Conservation (phyloP, 2,113 vertebrate genomes). For the Hemiprocne comata region DNA sequence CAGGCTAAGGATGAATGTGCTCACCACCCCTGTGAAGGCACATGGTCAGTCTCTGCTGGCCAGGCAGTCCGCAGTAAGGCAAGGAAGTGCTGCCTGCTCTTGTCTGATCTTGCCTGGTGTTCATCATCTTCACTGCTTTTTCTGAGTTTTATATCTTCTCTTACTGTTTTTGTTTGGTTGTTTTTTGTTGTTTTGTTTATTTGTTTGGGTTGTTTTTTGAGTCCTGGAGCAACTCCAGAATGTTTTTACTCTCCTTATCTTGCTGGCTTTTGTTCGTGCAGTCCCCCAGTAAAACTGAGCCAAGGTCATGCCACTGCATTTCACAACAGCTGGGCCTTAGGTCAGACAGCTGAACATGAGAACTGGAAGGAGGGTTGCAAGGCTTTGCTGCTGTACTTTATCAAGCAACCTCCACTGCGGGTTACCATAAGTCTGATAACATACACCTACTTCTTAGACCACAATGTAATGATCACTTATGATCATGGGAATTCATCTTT, state of each 20-base stretch:
- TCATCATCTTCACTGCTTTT: neutral
- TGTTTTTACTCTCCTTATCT: neutral
- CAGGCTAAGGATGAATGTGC: neutral
- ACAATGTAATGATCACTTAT: neutral
- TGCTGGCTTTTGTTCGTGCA: neutral
- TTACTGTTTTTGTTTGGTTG: too few relatives aligned
- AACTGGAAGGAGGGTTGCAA: neutral
- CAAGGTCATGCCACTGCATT: too few relatives aligned
- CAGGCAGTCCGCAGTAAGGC: neutral
- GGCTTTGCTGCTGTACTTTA: neutral
- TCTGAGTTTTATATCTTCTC: neutral
- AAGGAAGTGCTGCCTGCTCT: neutral
- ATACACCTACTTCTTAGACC: neutral
- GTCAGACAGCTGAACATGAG: neutral
- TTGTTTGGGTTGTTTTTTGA: too few relatives aligned
- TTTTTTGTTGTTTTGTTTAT: too few relatives aligned
- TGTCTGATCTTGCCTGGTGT: neutral
- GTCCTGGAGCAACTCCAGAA: neutral
- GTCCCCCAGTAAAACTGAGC: neutral
- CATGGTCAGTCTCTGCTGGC: neutral
- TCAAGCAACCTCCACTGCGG: neutral
- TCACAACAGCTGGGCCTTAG: neutral
- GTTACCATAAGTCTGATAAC: neutral
- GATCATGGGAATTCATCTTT: neutral
- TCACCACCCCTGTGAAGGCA: neutral